phyloP scores from a whole-genome alignment of 2,888 invertebrate genomes.

The Syrista parreyssii region DNA sequence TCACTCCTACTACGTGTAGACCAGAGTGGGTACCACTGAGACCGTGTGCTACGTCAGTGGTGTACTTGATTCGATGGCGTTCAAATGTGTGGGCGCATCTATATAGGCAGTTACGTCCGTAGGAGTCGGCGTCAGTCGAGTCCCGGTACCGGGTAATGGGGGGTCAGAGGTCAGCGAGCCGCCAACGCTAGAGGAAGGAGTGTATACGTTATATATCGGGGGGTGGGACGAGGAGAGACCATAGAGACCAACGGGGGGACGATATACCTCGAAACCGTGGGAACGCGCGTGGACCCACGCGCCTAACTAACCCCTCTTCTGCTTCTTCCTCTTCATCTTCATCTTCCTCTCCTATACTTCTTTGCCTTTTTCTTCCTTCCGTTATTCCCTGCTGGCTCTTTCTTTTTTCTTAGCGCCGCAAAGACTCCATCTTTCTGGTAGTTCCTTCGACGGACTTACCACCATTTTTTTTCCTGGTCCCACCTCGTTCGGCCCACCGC shows the following conservation, averaged over 20 bases:
- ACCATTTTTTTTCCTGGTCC: constrained; percentile 12
- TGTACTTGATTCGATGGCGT: background rate
- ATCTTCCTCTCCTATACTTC: constrained; percentile 20
- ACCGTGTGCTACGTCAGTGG: background rate
- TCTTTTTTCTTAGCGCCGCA: background rate
- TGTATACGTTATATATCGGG: constrained; percentile 42
- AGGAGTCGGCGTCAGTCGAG: constrained; percentile 62
- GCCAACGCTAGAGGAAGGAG: constrained; percentile 58
- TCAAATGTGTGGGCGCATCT: constrained; percentile 18
- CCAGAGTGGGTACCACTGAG: background rate
- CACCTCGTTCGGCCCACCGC: constrained; percentile 14
- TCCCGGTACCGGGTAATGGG: constrained; percentile 63
- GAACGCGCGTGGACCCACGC: constrained; percentile 65
- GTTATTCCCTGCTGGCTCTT: constrained; percentile 10
- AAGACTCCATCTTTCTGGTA: background rate
- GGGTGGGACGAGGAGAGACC: constrained; percentile 15
- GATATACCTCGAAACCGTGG: constrained; percentile 64
- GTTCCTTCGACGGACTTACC: constrained; percentile 1
- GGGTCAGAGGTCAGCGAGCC: constrained; percentile 64
- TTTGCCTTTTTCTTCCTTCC: constrained; percentile 16
- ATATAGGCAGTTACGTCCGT: constrained; percentile 9
- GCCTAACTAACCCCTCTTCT: constrained; percentile 59
- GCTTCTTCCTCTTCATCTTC: constrained; percentile 19
- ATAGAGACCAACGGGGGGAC: constrained; percentile 43
- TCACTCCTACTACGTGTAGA: background rate